Percentiles rank a stretch among this genome's conserved stretches.
These are phyloP conservation scores for Paralvinella palmiformis DNA, from an alignment of 1,140 invertebrate species.

Conservation along the genomic window DNA sequence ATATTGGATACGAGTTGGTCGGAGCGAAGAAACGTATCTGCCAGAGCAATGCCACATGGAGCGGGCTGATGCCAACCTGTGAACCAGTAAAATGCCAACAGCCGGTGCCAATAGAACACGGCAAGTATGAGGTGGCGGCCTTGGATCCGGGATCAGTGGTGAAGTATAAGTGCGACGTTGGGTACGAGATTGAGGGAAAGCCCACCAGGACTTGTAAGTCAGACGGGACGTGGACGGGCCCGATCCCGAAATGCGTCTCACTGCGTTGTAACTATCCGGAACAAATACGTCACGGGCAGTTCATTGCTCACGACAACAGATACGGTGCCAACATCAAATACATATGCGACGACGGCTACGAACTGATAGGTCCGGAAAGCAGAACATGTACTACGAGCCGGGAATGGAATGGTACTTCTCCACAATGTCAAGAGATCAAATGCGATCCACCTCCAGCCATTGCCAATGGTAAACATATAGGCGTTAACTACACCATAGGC, in stretches of 20 bases:
- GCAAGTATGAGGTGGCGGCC: constrained; percentile 13
- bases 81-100: constrained; percentile 27
- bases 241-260: constrained; percentile 17
- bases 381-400: constrained; percentile 73
- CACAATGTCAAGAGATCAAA: background rate
- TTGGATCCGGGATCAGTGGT: constrained; percentile 27
- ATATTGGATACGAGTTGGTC: constrained; percentile 45
- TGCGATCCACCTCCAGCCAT: background rate
- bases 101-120: constrained; percentile 31
- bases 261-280: constrained; percentile 21
- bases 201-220: constrained; percentile 50
- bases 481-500: background rate
- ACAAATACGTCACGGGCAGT: constrained; percentile 29
- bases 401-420: constrained; percentile 63
- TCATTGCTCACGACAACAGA: constrained; percentile 15
- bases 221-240: constrained; percentile 49
- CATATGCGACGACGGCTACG: constrained; percentile 68
- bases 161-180: constrained; percentile 36
- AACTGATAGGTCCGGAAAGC: constrained; percentile 64
- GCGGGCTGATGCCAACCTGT: constrained; percentile 40
- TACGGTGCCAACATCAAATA: constrained; percentile 58
- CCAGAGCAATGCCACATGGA: constrained; percentile 45
- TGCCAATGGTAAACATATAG: too few species aligned
- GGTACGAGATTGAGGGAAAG: constrained; percentile 41
- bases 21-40: constrained; percentile 41